Conservation (phyloP, 2,888 invertebrate species). For the Ochropacha duplaris region DNA sequence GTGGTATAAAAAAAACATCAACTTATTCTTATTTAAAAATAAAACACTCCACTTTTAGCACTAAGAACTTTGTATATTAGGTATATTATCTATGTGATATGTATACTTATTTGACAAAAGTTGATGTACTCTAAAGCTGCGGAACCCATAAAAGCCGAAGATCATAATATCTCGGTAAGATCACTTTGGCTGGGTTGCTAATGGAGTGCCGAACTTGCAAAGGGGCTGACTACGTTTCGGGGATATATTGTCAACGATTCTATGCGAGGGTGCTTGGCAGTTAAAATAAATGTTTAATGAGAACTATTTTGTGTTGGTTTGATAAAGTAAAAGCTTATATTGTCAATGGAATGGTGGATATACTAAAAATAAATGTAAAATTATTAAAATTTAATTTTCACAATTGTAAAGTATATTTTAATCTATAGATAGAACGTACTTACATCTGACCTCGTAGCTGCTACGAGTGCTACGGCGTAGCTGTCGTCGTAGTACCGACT, state of each 20-base stretch:
- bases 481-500: background rate
- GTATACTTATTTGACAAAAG: no score
- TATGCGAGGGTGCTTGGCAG: background rate
- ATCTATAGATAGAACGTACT: background rate
- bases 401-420: no score
- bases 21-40: no score
- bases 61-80: background rate
- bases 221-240: background rate
- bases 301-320: background rate
- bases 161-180: background rate
- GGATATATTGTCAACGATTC: background rate
- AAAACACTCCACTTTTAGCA: background rate
- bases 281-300: background rate
- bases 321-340: background rate
- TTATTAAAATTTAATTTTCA: no score
- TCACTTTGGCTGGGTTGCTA: background rate
- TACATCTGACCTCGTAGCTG: background rate
- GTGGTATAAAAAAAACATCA: no score
- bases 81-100: no score
- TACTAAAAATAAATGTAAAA: no score
- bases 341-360: no score
- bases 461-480: background rate
- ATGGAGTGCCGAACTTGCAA: conserved; percentile 1
- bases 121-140: background rate
- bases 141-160: background rate